phyloP scores from a whole-genome alignment of 2,888 invertebrate species.

The Elegia similella region DNA sequence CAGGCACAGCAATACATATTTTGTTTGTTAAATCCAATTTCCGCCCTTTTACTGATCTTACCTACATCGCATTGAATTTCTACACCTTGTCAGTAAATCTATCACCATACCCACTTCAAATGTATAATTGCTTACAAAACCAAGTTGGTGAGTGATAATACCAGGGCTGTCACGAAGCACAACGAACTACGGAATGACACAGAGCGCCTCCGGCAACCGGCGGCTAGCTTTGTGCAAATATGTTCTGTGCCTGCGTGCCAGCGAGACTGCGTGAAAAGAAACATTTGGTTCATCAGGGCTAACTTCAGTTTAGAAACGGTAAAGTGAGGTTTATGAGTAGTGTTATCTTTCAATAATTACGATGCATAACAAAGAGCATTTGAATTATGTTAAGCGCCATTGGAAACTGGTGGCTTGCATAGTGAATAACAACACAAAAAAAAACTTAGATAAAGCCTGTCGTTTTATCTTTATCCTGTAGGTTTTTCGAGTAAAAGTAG shows the following conservation, averaged over 20 bases:
- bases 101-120: not conserved
- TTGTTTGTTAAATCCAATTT: too few species aligned
- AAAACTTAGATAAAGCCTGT: too few species aligned
- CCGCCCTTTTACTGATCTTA: not conserved
- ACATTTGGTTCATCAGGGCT: slow-evolving; percentile 19
- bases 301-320: not conserved
- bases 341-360: too few species aligned
- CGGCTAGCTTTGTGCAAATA: slow-evolving; percentile 70
- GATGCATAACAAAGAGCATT: too few species aligned
- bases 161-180: slow-evolving; percentile 52
- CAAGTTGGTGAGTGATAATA: slow-evolving; percentile 21
- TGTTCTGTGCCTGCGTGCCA: slow-evolving; percentile 39
- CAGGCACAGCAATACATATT: too few species aligned
- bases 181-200: slow-evolving; percentile 66
- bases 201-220: slow-evolving; percentile 55
- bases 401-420: too few species aligned
- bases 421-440: too few species aligned
- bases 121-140: slow-evolving; percentile 11
- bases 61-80: not conserved
- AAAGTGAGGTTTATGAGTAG: too few species aligned
- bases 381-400: too few species aligned
- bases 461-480: too few species aligned
- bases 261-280: slow-evolving; percentile 38
- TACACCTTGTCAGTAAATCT: not conserved
- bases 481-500: too few species aligned